These are phyloP conservation scores for Phorcus lineatus DNA, from an alignment of 2,888 invertebrate species.

Conservation along the genomic window DNA sequence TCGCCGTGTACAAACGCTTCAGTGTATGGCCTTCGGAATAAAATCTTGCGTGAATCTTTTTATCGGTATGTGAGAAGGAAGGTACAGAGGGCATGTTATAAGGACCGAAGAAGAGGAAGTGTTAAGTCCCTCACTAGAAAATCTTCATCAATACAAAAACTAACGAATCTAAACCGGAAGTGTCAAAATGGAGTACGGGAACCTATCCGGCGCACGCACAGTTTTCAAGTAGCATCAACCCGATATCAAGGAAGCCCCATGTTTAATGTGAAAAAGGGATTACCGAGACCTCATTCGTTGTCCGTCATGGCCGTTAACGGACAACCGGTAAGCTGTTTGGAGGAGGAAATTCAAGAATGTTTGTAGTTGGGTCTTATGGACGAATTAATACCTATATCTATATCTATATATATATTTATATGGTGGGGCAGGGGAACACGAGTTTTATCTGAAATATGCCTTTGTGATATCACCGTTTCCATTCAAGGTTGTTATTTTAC, in stretches of 20 bases:
- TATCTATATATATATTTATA: slow-evolving; percentile 16
- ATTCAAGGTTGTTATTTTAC: too few relatives aligned
- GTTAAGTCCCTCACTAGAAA: slow-evolving; percentile 36
- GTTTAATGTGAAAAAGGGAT: slow-evolving; percentile 35
- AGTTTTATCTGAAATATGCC: too few relatives aligned
- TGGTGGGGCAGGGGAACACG: neutral
- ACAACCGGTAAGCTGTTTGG: neutral
- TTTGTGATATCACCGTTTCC: too few relatives aligned
- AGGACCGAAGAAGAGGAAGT: slow-evolving; percentile 62
- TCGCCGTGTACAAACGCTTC: slow-evolving; percentile 66
- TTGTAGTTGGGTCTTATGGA: neutral
- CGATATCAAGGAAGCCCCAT: neutral
- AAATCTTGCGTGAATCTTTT: slow-evolving; percentile 65
- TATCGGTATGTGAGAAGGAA: slow-evolving; percentile 57
- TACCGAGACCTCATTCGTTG: slow-evolving; percentile 54
- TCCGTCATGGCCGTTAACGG: slow-evolving; percentile 41
- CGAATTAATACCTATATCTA: neutral
- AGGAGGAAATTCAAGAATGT: slow-evolving; percentile 12
- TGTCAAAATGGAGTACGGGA: slow-evolving; percentile 26
- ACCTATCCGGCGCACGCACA: slow-evolving; percentile 27
- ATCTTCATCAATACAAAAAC: slow-evolving; percentile 43
- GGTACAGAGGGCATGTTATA: slow-evolving; percentile 57
- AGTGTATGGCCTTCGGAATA: slow-evolving; percentile 67
- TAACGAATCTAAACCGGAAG: slow-evolving; percentile 30
- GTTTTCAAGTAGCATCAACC: slow-evolving; percentile 30